Base-by-base conservation (phyloP, 2,797 vertebrate species). In the Eospalax fontanierii region DNA sequence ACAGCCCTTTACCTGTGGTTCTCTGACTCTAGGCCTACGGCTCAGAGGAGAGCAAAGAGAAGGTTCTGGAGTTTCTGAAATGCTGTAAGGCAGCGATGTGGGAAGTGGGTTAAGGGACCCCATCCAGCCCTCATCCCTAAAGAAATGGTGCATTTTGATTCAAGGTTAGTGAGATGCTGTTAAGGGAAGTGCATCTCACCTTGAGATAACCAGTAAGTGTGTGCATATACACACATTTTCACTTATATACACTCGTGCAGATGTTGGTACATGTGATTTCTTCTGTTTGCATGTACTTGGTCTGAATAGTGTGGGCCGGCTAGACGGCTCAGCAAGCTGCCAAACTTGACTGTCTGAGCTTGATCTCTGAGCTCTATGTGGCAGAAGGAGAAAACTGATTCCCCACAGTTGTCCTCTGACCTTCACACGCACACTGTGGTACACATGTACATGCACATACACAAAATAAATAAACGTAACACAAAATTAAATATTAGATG, bases 41-140 rank as follows among this genome's bases (percentile, higher is more conserved):
- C 43, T 75, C 71, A 21, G 19, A 4, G 22, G 26, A 82, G 50
- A 71, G 15, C 63, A 59, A 78, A 93, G 0, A 54, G 80, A 85
- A 68, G 40, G 59, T 89, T 90, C 50, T 74, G 57, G 43, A 91
- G 84, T 80, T 71, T 90, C 43, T 79, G 71, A 75, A 83, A 71
- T 22, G 79, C 40, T 90, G 90, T 43, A 91, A 66, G 40, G 68
- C 3, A 85, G 73, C 50, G 40, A 78, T 61, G 11, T 90, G 74
- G 63, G 63, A 57, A 24, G 35, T 43, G 1, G 78, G 33, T 15
- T 65, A 38, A 82, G 50, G 57, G n/a, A 38, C 50, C n/a, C 16
- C 28, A 50, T 61, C 40, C 35, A 68, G 85, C 86, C 66, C 35
- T 95, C 10, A 35, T 15, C 57, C 38, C 1, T 75, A 43, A 84